Evolutionary conservation across 1,140 invertebrate genomes (phyloP), one percentile per base, ranked within the genome.

Genomic region (Apis florea): DNA sequence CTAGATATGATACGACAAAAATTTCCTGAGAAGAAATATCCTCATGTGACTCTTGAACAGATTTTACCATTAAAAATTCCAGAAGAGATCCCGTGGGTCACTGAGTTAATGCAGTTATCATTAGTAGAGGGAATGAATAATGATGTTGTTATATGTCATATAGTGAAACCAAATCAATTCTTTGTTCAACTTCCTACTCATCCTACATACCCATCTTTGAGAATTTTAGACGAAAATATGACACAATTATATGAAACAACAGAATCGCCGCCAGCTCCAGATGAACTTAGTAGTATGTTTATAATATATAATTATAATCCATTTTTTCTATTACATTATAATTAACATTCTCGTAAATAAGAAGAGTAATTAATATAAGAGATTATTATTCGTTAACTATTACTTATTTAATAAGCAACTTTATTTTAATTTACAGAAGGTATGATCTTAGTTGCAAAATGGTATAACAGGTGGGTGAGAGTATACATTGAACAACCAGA

Each of bases 151-250:
- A 95, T 99, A 67, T 98, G 97, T 88, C 96, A 96, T 85, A 95
- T 98, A 83, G 95, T 98, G 12, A 96, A 96, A 86, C 96, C 97
- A 26, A 96, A 96, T 72, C 97, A 98, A 90, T 94, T 99, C 86
- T 99, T 99, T 93, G 94, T 99, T 51, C 98, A 99, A 91, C 96
- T 98, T 91, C 98, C 97, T 21, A 96, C 97, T 66, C 98, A 99
- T 94, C 98, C 98, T 1, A 96, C 98, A 1, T 98, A 97, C 94
- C 96, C 96, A 2, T 96, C 95, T 21, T 94, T 99, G 68, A 95
- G 96, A 84, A 93, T 96, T 68, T 94, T 99, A 58, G 97, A 97
- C 90, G 94, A 95, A 58, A 95, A 94, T 83, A 96, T 98, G 95
- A 96, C 95, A 84, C 93, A 94, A 47, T 95, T 95, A 54, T 97